Conservation (phyloP, 2,797 vertebrate genomes). For the Acipenser transmontanus region DNA sequence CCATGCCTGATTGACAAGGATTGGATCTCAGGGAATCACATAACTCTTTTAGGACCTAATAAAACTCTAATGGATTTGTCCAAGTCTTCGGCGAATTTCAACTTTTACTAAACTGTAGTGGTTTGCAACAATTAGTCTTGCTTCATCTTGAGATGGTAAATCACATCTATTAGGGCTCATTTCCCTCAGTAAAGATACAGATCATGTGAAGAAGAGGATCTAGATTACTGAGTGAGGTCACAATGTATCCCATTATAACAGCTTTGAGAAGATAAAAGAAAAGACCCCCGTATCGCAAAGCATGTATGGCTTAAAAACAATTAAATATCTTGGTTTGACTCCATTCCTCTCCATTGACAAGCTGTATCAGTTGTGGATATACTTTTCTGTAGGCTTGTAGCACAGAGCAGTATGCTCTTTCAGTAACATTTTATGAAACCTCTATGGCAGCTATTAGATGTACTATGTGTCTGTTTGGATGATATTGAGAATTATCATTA, state of each 20-base stretch:
- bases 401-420: conserved; percentile 20
- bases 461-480: conserved; percentile 22
- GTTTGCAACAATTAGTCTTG: conserved; percentile 72
- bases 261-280: conserved; percentile 15
- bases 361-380: not conserved
- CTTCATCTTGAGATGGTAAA: conserved; percentile 55
- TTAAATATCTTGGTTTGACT: conserved; percentile 20
- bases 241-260: conserved; percentile 38
- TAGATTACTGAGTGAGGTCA: conserved; percentile 42
- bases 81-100: conserved; percentile 66
- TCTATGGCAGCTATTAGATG: conserved; percentile 9
- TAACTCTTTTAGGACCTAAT: conserved; percentile 92
- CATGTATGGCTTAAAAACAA: conserved; percentile 13
- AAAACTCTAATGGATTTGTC: conserved; percentile 86
- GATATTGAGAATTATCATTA: conserved; percentile 22
- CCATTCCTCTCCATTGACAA: conserved; percentile 7
- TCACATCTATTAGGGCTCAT: conserved; percentile 54
- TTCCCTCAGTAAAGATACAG: conserved; percentile 38
- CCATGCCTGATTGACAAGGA: conserved; percentile 89
- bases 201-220: conserved; percentile 46
- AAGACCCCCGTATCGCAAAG: conserved; percentile 11
- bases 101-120: conserved; percentile 69
- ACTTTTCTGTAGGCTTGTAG: conserved; percentile 6
- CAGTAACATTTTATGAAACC: conserved; percentile 16
- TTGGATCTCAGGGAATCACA: conserved; percentile 87